Conservation (phyloP, 2,888 invertebrate genomes). For the Coleophora flavipennella region DNA sequence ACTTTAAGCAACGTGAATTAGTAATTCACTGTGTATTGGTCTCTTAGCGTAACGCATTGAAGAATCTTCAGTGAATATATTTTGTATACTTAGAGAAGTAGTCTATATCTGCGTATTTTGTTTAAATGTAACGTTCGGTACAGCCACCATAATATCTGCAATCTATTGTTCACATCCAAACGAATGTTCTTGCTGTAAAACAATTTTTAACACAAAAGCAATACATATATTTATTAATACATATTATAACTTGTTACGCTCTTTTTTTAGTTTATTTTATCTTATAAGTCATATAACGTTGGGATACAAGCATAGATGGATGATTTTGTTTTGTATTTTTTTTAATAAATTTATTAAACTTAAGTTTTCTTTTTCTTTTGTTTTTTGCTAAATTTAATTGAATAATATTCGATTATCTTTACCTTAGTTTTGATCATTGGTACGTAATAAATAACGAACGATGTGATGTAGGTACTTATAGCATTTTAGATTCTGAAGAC, state of each 20-base stretch:
- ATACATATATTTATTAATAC: constrained; percentile 33
- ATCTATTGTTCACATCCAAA: constrained; percentile 20
- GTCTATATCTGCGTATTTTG: constrained; percentile 46
- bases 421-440: neutral
- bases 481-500: constrained; percentile 42
- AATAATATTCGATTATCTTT: constrained; percentile 12
- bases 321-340: constrained; percentile 57
- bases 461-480: constrained; percentile 45
- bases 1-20: constrained; percentile 11
- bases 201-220: constrained; percentile 29
- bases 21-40: constrained; percentile 34
- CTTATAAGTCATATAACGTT: constrained; percentile 48
- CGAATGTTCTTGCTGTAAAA: constrained; percentile 25
- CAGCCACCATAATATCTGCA: constrained; percentile 25
- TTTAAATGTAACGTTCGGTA: constrained; percentile 40
- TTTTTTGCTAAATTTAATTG: constrained; percentile 8
- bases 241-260: constrained; percentile 52
- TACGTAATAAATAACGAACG: constrained; percentile 19
- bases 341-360: constrained; percentile 68
- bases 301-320: constrained; percentile 52
- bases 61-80: constrained; percentile 24
- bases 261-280: constrained; percentile 50
- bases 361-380: constrained; percentile 34
- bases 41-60: constrained; percentile 33
- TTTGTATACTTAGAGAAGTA: constrained; percentile 37